Evolutionary conservation across 2,113 vertebrate genomes (phyloP), one percentile per base, ranked within the genome.

Genomic region (Patagioenas fasciata): DNA sequence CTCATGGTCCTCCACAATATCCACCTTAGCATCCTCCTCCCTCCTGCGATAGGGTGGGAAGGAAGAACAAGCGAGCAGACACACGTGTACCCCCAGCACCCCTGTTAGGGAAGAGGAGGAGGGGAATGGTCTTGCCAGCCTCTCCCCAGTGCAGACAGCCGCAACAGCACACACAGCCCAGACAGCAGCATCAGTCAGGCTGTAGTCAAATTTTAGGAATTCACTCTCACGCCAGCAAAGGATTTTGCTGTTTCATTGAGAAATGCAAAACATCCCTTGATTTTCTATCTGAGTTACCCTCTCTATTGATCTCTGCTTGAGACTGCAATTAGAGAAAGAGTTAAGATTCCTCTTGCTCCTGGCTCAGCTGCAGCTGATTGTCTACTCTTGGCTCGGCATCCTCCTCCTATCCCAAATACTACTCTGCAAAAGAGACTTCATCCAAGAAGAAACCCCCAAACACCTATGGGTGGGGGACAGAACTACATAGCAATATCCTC

Each of bases 371-470:
- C 79, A 79, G 91, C 84, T 53, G 78, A 94, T 88, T 95, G 92
- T 96, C 96, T 92, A 18, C 85, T 94, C 77, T 88, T 96, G 88
- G 95, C 95, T 96, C 36, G 0, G 56, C 60, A 73, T 50, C 50
- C 66, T 89, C 57, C 85, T 91, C 83, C 92, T 73, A 85, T 72
- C 96, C 92, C 65, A 94, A 93, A 91, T 11, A 85, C 6, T 71
- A 66, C 66, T 91, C 80, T 83, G 67, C 42, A 80, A 65, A 29
- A 91, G 40, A 89, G 80, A 60, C 80, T 78, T 56, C 85, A 71
- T 96, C 96, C 95, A 97, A 97, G 70, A 95, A 95, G 92, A 97
- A 97, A 96, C 92, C 96, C 95, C 93, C 94, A 94, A 97, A 96
- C 95, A 97, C 96, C 96, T 96, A 96, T 92, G 92, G 94, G 95